Conservation (phyloP, 1,140 invertebrate genomes). For the Sminthurides bifidus region DNA sequence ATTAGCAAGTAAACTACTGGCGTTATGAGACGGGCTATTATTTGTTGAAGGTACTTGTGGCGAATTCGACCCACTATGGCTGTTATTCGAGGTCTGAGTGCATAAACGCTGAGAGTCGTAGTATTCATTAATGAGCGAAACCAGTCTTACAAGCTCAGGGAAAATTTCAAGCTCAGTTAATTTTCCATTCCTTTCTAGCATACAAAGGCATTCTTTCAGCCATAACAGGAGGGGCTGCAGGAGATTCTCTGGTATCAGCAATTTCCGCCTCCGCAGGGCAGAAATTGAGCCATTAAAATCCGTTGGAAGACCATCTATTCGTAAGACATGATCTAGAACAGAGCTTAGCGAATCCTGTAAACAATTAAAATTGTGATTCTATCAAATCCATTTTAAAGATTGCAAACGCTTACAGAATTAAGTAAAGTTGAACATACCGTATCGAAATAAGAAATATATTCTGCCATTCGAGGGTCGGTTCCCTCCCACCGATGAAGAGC, state of each 20-base stretch:
- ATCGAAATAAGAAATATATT: slow-evolving; percentile 34
- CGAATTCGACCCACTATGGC: neutral
- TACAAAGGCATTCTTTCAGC: slow-evolving; percentile 25
- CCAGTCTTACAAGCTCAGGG: slow-evolving; percentile 19
- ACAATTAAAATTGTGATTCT: slow-evolving; percentile 1
- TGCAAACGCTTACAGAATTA: neutral
- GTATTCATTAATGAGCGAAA: slow-evolving; percentile 8
- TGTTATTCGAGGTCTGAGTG: neutral
- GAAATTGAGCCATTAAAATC: slow-evolving; percentile 21
- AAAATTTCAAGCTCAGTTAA: slow-evolving; percentile 29
- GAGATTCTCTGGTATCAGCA: slow-evolving; percentile 30
- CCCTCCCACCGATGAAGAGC: slow-evolving; percentile 45
- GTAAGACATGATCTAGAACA: slow-evolving; percentile 25
- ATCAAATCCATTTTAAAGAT: neutral
- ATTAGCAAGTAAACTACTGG: slow-evolving; percentile 17
- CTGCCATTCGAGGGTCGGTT: slow-evolving; percentile 41
- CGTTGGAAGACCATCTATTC: slow-evolving; percentile 23
- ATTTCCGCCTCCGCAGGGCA: slow-evolving; percentile 13
- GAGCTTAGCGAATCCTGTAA: slow-evolving; percentile 16
- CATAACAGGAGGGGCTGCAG: slow-evolving; percentile 20
- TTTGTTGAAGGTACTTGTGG: neutral
- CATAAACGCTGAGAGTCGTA: neutral
- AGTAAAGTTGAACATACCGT: slow-evolving; percentile 18
- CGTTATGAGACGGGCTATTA: slow-evolving; percentile 20
- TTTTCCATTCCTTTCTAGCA: slow-evolving; percentile 24